Evolutionary conservation across 1,140 invertebrate species (phyloP).

Genomic region (Aphis craccivora): DNA sequence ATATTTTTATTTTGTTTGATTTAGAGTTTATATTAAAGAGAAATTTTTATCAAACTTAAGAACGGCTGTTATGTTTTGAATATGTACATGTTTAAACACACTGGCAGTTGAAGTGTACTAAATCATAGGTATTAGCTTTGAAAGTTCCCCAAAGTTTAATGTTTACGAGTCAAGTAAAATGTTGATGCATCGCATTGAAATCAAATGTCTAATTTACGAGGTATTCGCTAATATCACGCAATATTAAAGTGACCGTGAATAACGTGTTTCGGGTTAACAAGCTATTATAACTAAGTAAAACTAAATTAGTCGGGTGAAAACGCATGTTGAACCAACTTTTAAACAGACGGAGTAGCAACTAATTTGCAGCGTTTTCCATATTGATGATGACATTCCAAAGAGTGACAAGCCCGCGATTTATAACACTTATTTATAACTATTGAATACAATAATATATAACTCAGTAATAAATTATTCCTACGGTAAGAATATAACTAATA

Average conservation of each 20-base stretch:
- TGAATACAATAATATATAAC: too few species aligned
- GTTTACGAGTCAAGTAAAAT: background rate
- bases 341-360: too few species aligned
- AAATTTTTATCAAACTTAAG: slow-evolving; percentile 95
- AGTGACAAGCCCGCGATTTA: too few species aligned
- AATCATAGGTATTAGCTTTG: background rate
- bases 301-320: background rate
- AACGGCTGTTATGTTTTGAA: slow-evolving; percentile 75
- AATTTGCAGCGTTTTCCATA: too few species aligned
- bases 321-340: background rate
- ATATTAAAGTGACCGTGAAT: background rate
- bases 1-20: slow-evolving; percentile 60
- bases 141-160: background rate
- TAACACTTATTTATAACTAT: too few species aligned
- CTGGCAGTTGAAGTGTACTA: background rate
- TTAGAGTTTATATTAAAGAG: slow-evolving; percentile 94
- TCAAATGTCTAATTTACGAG: background rate
- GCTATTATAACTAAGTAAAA: background rate
- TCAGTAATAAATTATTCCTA: too few species aligned
- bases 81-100: background rate
- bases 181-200: background rate
- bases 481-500: too few species aligned
- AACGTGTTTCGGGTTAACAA: background rate
- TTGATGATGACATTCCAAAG: too few species aligned
- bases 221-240: background rate